Conservation (phyloP, 2,113 vertebrate species). For the Oryzias celebensis region DNA sequence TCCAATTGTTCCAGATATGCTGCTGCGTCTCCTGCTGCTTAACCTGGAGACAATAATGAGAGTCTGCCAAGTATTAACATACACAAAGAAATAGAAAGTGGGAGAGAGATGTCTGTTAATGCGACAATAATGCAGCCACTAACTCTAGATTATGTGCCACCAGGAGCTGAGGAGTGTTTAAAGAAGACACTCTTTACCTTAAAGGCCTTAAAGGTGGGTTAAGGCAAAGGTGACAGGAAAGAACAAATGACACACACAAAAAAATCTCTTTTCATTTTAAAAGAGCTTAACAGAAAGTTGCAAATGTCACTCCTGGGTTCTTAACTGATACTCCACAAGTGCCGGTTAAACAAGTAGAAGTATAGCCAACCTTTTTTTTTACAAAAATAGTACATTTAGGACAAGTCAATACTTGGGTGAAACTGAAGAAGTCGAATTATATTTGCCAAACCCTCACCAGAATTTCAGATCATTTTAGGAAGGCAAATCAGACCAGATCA, state of each 20-base stretch:
- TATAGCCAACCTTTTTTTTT: constrained; percentile 48
- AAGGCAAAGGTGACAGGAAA: constrained; percentile 31
- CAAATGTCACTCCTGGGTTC: constrained; percentile 62
- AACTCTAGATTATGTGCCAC: constrained; percentile 73
- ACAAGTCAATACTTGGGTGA: constrained; percentile 60
- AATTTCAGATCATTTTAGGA: constrained; percentile 51
- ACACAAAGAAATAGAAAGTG: constrained; percentile 26
- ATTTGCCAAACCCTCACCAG: constrained; percentile 57
- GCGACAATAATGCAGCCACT: constrained; percentile 59
- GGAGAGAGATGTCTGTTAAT: constrained; percentile 71
- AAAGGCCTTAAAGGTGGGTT: constrained; percentile 31
- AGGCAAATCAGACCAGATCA: constrained; percentile 37
- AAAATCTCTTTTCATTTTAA: constrained; percentile 74
- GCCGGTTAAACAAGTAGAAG: constrained; percentile 67
- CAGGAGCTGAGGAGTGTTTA: constrained; percentile 63
- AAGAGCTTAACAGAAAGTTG: constrained; percentile 67
- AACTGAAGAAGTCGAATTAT: constrained; percentile 55
- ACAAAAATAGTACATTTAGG: constrained; percentile 33
- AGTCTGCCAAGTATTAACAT: constrained; percentile 45
- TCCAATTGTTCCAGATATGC: constrained; percentile 65
- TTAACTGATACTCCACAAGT: constrained; percentile 54
- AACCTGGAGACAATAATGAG: constrained; percentile 65
- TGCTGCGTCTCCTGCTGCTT: constrained; percentile 56
- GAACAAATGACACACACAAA: constrained; percentile 55
- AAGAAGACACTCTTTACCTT: constrained; percentile 56